These are phyloP conservation scores for Cirrhinus molitorella DNA, from an alignment of 2,797 vertebrate species.

Conservation along the genomic window DNA sequence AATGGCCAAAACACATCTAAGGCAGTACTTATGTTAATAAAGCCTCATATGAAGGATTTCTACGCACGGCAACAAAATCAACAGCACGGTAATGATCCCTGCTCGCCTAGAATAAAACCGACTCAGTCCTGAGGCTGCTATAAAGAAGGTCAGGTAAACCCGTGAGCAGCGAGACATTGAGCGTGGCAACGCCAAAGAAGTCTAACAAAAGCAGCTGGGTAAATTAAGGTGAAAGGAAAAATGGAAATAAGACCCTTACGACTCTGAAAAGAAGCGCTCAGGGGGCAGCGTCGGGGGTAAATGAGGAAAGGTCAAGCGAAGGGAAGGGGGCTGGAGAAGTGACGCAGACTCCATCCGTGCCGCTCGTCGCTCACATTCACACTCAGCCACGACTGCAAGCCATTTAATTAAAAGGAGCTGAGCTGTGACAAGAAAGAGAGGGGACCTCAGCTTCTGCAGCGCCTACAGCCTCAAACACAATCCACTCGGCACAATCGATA, in stretches of 20 bases:
- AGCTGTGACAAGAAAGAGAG: conserved; percentile 75
- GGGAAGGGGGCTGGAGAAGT: conserved; percentile 43
- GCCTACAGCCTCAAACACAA: conserved; percentile 49
- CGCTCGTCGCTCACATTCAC: conserved; percentile 64
- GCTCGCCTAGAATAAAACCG: neutral
- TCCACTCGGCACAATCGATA: conserved; percentile 57
- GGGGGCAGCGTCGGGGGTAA: conserved; percentile 42
- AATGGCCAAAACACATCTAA: conserved; percentile 44
- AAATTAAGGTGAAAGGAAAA: conserved; percentile 32
- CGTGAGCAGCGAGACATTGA: neutral
- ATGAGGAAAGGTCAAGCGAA: conserved; percentile 51
- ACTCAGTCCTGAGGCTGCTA: conserved; percentile 1
- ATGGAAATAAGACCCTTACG: conserved; percentile 37
- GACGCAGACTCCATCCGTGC: conserved; percentile 43
- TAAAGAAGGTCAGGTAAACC: conserved; percentile 13
- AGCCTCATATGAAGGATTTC: conserved; percentile 42
- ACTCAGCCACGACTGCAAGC: conserved; percentile 65
- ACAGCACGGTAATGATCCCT: conserved; percentile 21
- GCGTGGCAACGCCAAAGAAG: no score
- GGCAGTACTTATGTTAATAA: conserved; percentile 46
- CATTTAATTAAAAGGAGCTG: conserved; percentile 74
- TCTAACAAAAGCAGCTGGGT: conserved; percentile 24
- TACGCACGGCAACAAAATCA: conserved; percentile 9
- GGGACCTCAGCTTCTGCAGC: conserved; percentile 56
- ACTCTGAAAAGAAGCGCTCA: conserved; percentile 26